Evolutionary conservation across 2,888 invertebrate genomes (phyloP).

Genomic region (Drosophila rellima): DNA sequence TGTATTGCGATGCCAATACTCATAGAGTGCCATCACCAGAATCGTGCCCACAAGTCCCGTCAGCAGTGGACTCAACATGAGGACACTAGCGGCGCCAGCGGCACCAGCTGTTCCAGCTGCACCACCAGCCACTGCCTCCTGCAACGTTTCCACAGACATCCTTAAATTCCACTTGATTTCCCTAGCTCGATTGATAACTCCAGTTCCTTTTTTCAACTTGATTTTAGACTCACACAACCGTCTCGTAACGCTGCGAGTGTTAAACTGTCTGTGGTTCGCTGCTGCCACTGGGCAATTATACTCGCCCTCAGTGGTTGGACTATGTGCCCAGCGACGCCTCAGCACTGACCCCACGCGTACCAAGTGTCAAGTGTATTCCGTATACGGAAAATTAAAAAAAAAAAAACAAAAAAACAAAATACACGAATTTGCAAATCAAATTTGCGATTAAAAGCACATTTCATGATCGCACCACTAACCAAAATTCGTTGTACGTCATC

Average conservation of each 20-base stretch:
- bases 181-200: no score
- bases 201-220: neutral
- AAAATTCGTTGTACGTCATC: neutral
- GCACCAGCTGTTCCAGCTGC: no score
- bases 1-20: slow-evolving; percentile 86
- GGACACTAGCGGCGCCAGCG: slow-evolving; percentile 21
- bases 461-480: neutral
- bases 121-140: slow-evolving; percentile 54
- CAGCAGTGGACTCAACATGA: slow-evolving; percentile 68
- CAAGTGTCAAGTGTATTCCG: slow-evolving; percentile 65
- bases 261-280: slow-evolving; percentile 52
- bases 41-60: slow-evolving; percentile 74
- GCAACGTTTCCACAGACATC: slow-evolving; percentile 76
- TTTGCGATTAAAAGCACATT: neutral
- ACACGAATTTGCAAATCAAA: slow-evolving; percentile 56
- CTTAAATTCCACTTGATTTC: slow-evolving; percentile 4
- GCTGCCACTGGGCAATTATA: slow-evolving; percentile 45
- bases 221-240: slow-evolving; percentile 18
- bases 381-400: neutral
- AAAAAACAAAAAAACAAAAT: no score
- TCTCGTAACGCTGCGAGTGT: slow-evolving; percentile 30
- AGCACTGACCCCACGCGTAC: neutral
- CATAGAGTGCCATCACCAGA: slow-evolving; percentile 70
- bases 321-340: slow-evolving; percentile 23
- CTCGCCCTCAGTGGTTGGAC: slow-evolving; percentile 40